A percentile compares a stretch with the other conserved stretches of the same genome.
phyloP scores from a whole-genome alignment of 2,888 invertebrate species.

The Argyra leucocephala region DNA sequence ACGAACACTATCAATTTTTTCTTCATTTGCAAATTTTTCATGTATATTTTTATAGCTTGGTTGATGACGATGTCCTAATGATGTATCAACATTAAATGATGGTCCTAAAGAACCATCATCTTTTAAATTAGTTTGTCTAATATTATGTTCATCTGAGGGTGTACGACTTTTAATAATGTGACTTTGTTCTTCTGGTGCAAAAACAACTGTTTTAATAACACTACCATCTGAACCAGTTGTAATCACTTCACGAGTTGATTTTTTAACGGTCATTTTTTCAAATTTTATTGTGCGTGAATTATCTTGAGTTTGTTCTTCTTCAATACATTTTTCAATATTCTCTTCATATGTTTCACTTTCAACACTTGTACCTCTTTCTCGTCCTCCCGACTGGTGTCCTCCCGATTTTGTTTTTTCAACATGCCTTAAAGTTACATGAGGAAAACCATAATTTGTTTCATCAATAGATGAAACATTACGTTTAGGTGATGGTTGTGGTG shows the following conservation, averaged over 20 bases:
- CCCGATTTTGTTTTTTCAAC: slow-evolving; percentile 25
- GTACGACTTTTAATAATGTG: slow-evolving; percentile 37
- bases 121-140: not conserved
- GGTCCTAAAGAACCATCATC: not conserved
- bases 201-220: not conserved
- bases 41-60: slow-evolving; percentile 44
- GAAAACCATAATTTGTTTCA: slow-evolving; percentile 28
- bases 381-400: slow-evolving; percentile 18
- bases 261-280: slow-evolving; percentile 59
- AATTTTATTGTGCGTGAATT: slow-evolving; percentile 61
- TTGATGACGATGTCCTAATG: not conserved
- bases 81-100: not conserved
- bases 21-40: slow-evolving; percentile 48
- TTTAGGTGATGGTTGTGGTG: slow-evolving; percentile 47
- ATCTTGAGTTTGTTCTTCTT: slow-evolving; percentile 56
- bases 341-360: slow-evolving; percentile 42
- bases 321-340: slow-evolving; percentile 46
- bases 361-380: slow-evolving; percentile 17
- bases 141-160: slow-evolving; percentile 47
- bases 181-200: slow-evolving; percentile 26
- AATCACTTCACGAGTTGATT: slow-evolving; percentile 51
- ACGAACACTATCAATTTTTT: slow-evolving; percentile 38
- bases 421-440: slow-evolving; percentile 46
- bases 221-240: slow-evolving; percentile 33
- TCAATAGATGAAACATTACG: slow-evolving; percentile 33